Base-by-base conservation (phyloP, 2,797 vertebrate genomes). In the Philypnodon macrostomus region DNA sequence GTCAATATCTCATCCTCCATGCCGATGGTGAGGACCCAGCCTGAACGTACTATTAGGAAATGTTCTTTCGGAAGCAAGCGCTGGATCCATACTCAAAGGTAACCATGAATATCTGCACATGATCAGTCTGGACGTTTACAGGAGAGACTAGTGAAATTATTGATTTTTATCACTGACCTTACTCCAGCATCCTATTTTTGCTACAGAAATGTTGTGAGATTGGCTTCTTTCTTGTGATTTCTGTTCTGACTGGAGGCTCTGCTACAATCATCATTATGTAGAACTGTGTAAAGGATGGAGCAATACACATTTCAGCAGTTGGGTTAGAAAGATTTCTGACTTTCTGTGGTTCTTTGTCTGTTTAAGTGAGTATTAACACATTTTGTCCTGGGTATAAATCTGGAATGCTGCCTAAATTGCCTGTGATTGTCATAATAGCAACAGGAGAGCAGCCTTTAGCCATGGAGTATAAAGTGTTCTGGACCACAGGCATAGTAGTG, bases 1-100 rank as follows among this genome's bases (percentile, higher is more conserved):
- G 85, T 91, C 64, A 93, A 87, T 70, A 69, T 93, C 76, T 92
- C 87, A 0, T 90, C 88, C 1, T 90, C 90, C 54, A 59, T 89
- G 80, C 70, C 80, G 38, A 69, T 84, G 75, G 14, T 82, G 70
- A 85, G 75, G 74, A 77, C 72, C 8, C 67, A 33, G 2, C 58
- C 81, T 50, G 63, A 83, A 31, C 62, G 53, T 63, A 72, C 75
- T 33, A 53, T 73, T 65, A 81, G 75, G 60, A 88, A 77, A 77
- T 62, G 44, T 50, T 70, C 73, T 57, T 70, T 77, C 62, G 61
- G 72, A 63, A 84, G 68, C 74, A 81, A 75, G 55, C 75, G 68
- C 67, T 49, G 34, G 51, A 68, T 64, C 63, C 34, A 70, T 72
- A 78, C 67, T 65, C 55, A 45, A 60, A 85, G 84, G 86, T 88